Base-by-base conservation (phyloP, 92 coral and sea anemone genomes). In the Epizoanthus scotinus region DNA sequence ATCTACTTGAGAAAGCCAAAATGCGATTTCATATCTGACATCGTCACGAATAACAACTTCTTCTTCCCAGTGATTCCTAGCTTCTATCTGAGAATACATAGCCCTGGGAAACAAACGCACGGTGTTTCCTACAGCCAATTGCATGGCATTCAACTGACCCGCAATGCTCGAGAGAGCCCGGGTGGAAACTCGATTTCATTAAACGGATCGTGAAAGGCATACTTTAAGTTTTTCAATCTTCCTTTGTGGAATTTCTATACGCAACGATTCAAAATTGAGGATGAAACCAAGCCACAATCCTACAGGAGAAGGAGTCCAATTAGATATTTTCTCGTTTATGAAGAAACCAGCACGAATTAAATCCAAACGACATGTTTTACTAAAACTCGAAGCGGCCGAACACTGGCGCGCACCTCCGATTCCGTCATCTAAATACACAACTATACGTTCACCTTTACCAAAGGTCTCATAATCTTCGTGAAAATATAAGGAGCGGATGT, bases 401-500 rank as follows among this genome's bases (percentile, higher is more conserved):
- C 26, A 14, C 26, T 40, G 69, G 63, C 56, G 54, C 19, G 31
- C 71, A 9, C 69, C 81, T 34, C 79, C 85, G 15, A 79, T 44
- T 29, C 85, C 85, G 63, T 89, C 87, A 52, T 89, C 64, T 26
- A 85, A 74, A 67, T 80, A 89, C 8, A 82, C 74, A 1, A 82
- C 84, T 21, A 81, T 49, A 14, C 79, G 83, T 38, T 73, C 47
- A 70, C 87, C 87, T 6, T 72, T 36, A 83, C 63, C 38, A 88
- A 27, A 42, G 83, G 83, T 14, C 73, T 61, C 68, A 54, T 79
- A n/a, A n/a, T n/a, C n/a, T n/a, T n/a, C n/a, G n/a, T n/a, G n/a
- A n/a, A n/a, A n/a, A n/a, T n/a, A n/a, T n/a, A 88, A 6, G 89
- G 91, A 2, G 89, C 89, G 18, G 84, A 80, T 14, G 84, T 79